Percentiles rank a stretch among this genome's conserved stretches.
Evolutionary conservation across 1,140 invertebrate species (phyloP).

Genomic region (Magallana gigas): DNA sequence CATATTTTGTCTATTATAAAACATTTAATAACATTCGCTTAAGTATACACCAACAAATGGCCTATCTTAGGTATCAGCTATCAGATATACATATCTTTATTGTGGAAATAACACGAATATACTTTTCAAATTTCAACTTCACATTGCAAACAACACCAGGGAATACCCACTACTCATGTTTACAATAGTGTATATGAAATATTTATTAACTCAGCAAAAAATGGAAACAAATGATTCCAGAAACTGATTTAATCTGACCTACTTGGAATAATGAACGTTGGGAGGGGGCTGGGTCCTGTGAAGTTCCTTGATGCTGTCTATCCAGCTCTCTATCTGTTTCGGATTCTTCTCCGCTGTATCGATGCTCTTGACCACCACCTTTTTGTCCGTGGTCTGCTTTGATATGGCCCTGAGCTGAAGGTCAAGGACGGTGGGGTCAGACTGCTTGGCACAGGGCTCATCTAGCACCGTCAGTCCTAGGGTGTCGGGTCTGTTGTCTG

Average conservation of each 20-base stretch:
- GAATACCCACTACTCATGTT: no score
- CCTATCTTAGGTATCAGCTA: no score
- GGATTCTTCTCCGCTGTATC: constrained; percentile 91
- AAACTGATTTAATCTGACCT: constrained; percentile 67
- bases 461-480: constrained; percentile 93
- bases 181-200: no score
- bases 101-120: background rate
- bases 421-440: constrained; percentile 95
- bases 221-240: no score
- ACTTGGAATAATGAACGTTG: constrained; percentile 90
- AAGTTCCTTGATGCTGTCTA: constrained; percentile 93
- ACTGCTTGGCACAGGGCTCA: constrained; percentile 96
- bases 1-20: no score
- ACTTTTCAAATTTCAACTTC: no score
- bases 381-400: constrained; percentile 83
- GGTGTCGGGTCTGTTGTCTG: constrained; percentile 86
- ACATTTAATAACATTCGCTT: no score
- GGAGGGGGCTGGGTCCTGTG: constrained; percentile 92
- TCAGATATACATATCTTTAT: no score
- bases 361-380: constrained; percentile 88
- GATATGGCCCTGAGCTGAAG: constrained; percentile 93
- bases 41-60: no score
- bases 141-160: no score
- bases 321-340: constrained; percentile 95
- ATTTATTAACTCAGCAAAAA: background rate